Evolutionary conservation across 2,888 invertebrate genomes (phyloP), one percentile per base, ranked within the genome.

Genomic region (Arrhopalites spinosus): DNA sequence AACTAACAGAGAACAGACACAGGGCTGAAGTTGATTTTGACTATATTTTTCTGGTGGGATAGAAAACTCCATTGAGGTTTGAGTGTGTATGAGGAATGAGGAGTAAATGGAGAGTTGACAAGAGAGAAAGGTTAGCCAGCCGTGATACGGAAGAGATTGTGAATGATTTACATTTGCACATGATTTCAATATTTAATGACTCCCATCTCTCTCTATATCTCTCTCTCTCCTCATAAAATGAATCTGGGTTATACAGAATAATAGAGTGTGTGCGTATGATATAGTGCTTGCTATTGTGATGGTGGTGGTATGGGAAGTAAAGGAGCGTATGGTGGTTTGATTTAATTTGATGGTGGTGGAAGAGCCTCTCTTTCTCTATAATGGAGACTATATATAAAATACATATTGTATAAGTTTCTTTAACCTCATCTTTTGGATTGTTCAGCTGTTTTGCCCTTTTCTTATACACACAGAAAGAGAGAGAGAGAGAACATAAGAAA

Each of bases 111-210:
- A 61, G 30, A 15, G 23, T 25, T 13, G 69, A 23, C 25, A 63
- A 45, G 64, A 68, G 63, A 20, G 25, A 53, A 63, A 75, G 36
- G 20, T 59, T 20, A 56, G 66, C 29, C 53, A 68, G 66, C 68
- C 59, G 66, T 71, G 71, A 61, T 59, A 20, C 43, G 71, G 71
- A 71, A 71, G 61, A 71, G 23, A 61, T 53, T 61, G 15, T 30
- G 30, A 59, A 27, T 71, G 43, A 71, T 61, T 71, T 61, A 59
- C 25, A 61, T 61, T 71, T 61, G 29, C 73, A 67, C 68, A 45
- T 71, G 75, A 75, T 75, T 75, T 75, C 71, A 71, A 75, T 75
- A 71, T 75, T 75, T 72, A 71, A 71, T 75, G 71, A 71, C 29
- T 56, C 23, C 45, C 2, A 27, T 56, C 56, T 20, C 23, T 20